Evolutionary conservation across 1,140 invertebrate species (phyloP).

Genomic region (Globodera ellingtonae): DNA sequence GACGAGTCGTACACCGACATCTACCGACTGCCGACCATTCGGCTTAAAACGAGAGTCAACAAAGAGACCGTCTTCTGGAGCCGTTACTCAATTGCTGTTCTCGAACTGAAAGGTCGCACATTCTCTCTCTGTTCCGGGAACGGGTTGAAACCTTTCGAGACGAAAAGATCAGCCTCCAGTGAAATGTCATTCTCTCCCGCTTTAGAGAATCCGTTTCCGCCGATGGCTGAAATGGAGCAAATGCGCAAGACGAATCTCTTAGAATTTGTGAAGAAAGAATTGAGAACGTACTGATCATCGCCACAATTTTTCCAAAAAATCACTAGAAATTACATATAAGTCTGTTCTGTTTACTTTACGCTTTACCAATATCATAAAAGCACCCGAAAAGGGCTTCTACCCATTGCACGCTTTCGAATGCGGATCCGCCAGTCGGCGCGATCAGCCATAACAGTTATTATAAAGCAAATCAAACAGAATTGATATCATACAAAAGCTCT

Average conservation of each 20-base stretch:
- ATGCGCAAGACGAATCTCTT: constrained; percentile 13
- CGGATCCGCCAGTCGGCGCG: too few relatives aligned
- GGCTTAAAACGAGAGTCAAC: constrained; percentile 32
- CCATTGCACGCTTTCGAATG: too few relatives aligned
- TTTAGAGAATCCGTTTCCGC: constrained; percentile 28
- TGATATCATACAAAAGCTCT: too few relatives aligned
- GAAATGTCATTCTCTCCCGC: constrained; percentile 21
- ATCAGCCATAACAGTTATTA: too few relatives aligned
- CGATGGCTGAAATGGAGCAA: constrained; percentile 19
- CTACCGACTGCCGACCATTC: constrained; percentile 44
- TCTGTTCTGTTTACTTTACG: too few relatives aligned
- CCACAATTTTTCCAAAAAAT: too few relatives aligned
- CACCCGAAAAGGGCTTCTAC: too few relatives aligned
- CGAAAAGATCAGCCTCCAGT: neutral
- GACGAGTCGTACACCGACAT: constrained; percentile 52
- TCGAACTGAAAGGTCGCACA: constrained; percentile 53
- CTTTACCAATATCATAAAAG: too few relatives aligned
- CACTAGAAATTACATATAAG: too few relatives aligned
- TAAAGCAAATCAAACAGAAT: too few relatives aligned
- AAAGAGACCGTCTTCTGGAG: constrained; percentile 43
- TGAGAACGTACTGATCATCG: neutral
- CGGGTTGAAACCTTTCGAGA: neutral
- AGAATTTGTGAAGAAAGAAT: constrained; percentile 18
- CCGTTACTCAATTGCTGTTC: constrained; percentile 43
- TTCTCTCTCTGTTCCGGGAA: neutral